Conservation (phyloP, 2,888 invertebrate species). For the Timandra comae region DNA sequence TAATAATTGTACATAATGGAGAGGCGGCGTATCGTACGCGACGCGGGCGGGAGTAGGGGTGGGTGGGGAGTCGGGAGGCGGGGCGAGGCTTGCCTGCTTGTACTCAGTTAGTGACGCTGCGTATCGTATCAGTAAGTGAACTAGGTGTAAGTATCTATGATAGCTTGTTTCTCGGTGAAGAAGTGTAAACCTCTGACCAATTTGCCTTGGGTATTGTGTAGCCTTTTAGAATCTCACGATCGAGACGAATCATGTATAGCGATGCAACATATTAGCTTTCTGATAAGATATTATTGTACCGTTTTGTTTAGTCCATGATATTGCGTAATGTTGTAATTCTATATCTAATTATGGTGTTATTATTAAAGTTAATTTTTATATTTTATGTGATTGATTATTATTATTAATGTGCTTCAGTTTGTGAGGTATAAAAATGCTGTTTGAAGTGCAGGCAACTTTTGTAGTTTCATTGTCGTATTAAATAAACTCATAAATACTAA, state of each 20-base stretch:
- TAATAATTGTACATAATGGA: constrained; percentile 67
- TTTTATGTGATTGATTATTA: constrained; percentile 52
- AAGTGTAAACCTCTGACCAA: constrained; percentile 73
- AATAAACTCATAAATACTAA: constrained; percentile 75
- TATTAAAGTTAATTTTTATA: constrained; percentile 55
- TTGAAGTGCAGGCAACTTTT: constrained; percentile 76
- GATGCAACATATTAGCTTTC: constrained; percentile 64
- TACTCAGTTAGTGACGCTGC: constrained; percentile 52
- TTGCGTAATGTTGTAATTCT: constrained; percentile 74
- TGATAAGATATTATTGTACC: constrained; percentile 48
- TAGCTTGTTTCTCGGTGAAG: constrained; percentile 68
- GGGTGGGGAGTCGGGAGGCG: constrained; percentile 30
- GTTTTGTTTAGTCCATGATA: constrained; percentile 45
- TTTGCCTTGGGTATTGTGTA: constrained; percentile 76
- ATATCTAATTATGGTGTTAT: constrained; percentile 59
- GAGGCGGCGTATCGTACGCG: constrained; percentile 44
- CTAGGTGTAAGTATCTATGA: constrained; percentile 57
- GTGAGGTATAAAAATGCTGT: constrained; percentile 69
- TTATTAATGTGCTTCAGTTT: constrained; percentile 70
- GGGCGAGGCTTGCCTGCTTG: constrained; percentile 63
- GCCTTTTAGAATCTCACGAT: constrained; percentile 68
- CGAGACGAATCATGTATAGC: constrained; percentile 70
- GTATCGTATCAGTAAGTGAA: constrained; percentile 40
- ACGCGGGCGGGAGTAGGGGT: constrained; percentile 41
- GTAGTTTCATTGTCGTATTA: constrained; percentile 78